Evolutionary conservation across 2,113 vertebrate species (phyloP).

Genomic region (Cynopterus brachyotis): DNA sequence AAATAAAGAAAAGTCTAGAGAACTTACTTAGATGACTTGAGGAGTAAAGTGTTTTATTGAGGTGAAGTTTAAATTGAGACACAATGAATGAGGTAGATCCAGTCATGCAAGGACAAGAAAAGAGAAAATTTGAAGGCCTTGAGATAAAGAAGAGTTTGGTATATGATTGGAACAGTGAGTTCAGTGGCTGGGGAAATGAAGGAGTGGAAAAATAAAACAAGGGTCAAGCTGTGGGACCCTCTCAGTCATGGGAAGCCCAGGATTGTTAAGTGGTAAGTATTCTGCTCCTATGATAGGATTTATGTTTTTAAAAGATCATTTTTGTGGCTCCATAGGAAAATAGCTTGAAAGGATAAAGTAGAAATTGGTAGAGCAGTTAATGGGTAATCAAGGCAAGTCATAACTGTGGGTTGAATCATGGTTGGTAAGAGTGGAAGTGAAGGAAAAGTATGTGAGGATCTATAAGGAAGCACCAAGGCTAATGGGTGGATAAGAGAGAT

Average conservation of each 20-base stretch:
- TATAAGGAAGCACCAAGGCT: neutral
- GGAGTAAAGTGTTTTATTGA: neutral
- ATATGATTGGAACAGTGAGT: neutral
- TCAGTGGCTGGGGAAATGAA: neutral
- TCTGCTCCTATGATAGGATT: neutral
- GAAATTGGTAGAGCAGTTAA: neutral
- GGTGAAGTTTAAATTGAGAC: neutral
- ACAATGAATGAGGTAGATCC: neutral
- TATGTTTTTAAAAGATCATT: neutral
- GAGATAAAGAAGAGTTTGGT: neutral
- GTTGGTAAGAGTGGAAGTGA: neutral
- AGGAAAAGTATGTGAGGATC: neutral
- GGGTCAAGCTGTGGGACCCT: rapidly evolving
- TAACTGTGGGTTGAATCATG: neutral
- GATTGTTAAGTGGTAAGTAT: neutral
- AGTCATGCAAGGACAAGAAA: neutral
- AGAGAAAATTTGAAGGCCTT: neutral
- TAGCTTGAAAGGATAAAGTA: neutral
- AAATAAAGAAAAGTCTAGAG: neutral
- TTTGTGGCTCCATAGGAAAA: neutral
- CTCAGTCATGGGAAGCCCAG: neutral
- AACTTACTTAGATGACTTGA: neutral
- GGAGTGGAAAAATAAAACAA: neutral
- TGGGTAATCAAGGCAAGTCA: neutral
- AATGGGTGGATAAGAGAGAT: neutral